phyloP scores from a whole-genome alignment of 2,888 invertebrate species.

The Carpatolechia fugitivella region DNA sequence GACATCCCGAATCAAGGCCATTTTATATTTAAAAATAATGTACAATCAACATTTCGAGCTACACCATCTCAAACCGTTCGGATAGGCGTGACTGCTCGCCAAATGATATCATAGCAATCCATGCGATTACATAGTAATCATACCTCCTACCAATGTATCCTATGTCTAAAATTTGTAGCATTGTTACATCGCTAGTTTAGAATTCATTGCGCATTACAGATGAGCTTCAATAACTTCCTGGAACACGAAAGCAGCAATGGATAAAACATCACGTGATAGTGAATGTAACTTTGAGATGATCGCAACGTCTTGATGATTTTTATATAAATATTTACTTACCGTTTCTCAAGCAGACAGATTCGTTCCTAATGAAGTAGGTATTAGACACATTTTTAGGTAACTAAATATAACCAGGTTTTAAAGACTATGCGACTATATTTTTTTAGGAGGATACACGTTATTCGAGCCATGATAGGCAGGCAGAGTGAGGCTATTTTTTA shows the following conservation, averaged over 20 bases:
- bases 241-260: constrained; percentile 31
- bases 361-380: no score
- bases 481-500: no score
- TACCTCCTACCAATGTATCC: constrained; percentile 42
- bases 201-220: not conserved
- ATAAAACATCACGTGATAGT: not conserved
- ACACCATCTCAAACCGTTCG: not conserved
- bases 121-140: constrained; percentile 69
- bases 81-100: constrained; percentile 58
- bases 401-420: no score
- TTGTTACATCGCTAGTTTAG: not conserved
- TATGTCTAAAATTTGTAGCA: not conserved
- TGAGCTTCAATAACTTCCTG: not conserved
- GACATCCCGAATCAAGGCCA: no score
- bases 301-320: constrained; percentile 67
- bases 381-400: no score
- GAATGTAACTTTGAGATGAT: constrained; percentile 36
- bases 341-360: constrained; percentile 51
- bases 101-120: constrained; percentile 68
- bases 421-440: no score
- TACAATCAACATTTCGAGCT: no score
- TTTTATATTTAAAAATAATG: no score
- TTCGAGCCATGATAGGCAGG: no score
- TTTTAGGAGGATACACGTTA: no score
- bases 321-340: constrained; percentile 73